Base-by-base conservation (phyloP, 2,888 invertebrate genomes). In the Drosophila falleni region DNA sequence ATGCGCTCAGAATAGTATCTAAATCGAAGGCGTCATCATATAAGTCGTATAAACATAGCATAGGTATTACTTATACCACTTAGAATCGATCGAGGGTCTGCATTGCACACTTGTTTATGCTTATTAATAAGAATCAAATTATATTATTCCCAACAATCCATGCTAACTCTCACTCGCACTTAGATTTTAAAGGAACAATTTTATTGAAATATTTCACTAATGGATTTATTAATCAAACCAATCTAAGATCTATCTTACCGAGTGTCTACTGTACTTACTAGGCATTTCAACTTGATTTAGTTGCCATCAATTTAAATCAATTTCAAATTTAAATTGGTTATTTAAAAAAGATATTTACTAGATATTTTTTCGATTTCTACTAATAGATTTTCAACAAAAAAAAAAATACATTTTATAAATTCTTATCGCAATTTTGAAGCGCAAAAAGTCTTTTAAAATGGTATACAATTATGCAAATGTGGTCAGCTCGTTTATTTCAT, bases 401-500 rank as follows among this genome's bases (percentile, higher is more conserved):
- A 37, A 35, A 42, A 5, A 4, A 53, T 13, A 26, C 29, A 29
- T 42, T n/a, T n/a, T 29, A 19, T 19, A 47, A 41, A 13, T 64
- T 50, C 44, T 47, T 64, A 8, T 47, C 16, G 9, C 54, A 64
- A 53, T 68, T 31, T 31, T 10, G 15, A 53, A 29, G n/a, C 31
- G 11, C 19, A 58, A 42, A 64, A 54, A 37, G 47, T 47, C 26
- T 65, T 35, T 65, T 35, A 33, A 63, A 66, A 50, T 26, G 44
- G 3, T 16, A 41, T 6, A 61, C 44, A 58, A 68, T 63, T 68
- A 66, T 63, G 63, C 63, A 60, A 55, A 51, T 47, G 35, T 35
- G 46, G 19, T 15, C 56, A 56, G 54, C 56, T 66, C 53, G 73
- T 74, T 71, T 50, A 68, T 56, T 61, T 47, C 47, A 62, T 66